These are phyloP conservation scores for Vanessa atalanta DNA, from an alignment of 1,140 invertebrate genomes.

Conservation along the genomic window DNA sequence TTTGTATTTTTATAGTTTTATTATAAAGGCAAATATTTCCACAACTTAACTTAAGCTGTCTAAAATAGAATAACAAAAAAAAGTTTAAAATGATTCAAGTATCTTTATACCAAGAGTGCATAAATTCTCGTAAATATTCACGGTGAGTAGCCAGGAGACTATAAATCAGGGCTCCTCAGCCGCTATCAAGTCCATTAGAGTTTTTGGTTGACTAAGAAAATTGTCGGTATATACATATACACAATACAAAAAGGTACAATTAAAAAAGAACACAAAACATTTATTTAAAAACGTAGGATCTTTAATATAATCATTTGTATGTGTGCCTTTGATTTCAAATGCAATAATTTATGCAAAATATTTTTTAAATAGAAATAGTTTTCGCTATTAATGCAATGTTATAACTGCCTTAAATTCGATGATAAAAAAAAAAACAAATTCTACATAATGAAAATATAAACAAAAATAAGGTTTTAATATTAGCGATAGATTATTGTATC, in stretches of 20 bases:
- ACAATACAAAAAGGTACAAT: too few relatives aligned
- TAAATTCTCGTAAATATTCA: conserved; percentile 67
- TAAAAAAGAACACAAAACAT: too few relatives aligned
- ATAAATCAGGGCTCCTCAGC: conserved; percentile 68
- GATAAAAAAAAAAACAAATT: not conserved
- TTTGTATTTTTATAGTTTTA: not conserved
- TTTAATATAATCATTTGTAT: too few relatives aligned
- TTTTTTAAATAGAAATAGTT: too few relatives aligned
- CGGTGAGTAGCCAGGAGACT: conserved; percentile 57
- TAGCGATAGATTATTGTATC: conserved; percentile 74
- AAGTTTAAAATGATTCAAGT: conserved; percentile 2
- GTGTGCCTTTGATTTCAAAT: too few relatives aligned
- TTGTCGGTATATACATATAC: not conserved
- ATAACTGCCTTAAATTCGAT: not conserved
- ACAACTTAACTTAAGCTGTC: not conserved
- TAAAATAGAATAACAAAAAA: not conserved
- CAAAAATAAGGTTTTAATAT: conserved; percentile 53
- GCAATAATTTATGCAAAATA: too few relatives aligned
- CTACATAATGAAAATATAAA: not conserved
- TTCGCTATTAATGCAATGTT: too few relatives aligned
- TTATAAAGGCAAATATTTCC: not conserved
- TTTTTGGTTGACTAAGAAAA: conserved; percentile 32
- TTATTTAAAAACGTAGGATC: too few relatives aligned
- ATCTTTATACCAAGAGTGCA: conserved; percentile 38
- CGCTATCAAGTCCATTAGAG: conserved; percentile 66